phyloP scores from a whole-genome alignment of 2,888 invertebrate genomes.

The Margaritifera margaritifera region DNA sequence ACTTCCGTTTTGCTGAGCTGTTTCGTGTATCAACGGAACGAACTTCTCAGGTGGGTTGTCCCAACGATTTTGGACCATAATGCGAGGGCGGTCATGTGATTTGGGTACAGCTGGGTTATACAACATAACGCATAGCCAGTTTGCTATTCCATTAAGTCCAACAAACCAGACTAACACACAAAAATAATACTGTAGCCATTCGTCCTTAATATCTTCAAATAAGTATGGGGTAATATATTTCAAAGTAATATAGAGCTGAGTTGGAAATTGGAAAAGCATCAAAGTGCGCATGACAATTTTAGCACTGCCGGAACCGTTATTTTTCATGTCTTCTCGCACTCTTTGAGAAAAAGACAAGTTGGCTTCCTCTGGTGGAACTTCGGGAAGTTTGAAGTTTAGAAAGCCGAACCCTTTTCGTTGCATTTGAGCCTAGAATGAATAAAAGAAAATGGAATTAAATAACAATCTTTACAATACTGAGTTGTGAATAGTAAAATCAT shows the following conservation, averaged over 20 bases:
- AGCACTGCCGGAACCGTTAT: slow-evolving; percentile 2
- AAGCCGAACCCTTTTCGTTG: too few species aligned
- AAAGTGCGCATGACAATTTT: slow-evolving; percentile 13
- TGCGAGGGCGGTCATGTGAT: slow-evolving; percentile 13
- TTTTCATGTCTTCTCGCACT: slow-evolving; percentile 2
- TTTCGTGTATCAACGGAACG: slow-evolving; percentile 2
- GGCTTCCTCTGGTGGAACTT: too few species aligned
- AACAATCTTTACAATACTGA: too few species aligned
- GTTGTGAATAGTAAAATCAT: too few species aligned
- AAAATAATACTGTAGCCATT: slow-evolving; percentile 39
- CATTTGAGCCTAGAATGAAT: too few species aligned
- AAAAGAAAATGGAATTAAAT: too few species aligned
- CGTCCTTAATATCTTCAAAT: slow-evolving; percentile 25
- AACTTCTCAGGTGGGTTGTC: slow-evolving; percentile 22
- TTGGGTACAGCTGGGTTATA: slow-evolving; percentile 23
- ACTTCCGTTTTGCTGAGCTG: background rate
- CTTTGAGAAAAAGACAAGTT: slow-evolving; percentile 13
- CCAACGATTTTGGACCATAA: slow-evolving; percentile 12
- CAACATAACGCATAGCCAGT: slow-evolving; percentile 34
- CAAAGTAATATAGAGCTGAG: slow-evolving; percentile 33
- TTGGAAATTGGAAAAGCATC: slow-evolving; percentile 26
- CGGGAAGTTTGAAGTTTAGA: too few species aligned
- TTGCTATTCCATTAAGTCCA: slow-evolving; percentile 22
- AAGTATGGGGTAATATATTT: slow-evolving; percentile 28
- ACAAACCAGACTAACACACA: slow-evolving; percentile 35